Evolutionary conservation across 2,113 vertebrate genomes (phyloP).

Genomic region (Rhineura floridana): DNA sequence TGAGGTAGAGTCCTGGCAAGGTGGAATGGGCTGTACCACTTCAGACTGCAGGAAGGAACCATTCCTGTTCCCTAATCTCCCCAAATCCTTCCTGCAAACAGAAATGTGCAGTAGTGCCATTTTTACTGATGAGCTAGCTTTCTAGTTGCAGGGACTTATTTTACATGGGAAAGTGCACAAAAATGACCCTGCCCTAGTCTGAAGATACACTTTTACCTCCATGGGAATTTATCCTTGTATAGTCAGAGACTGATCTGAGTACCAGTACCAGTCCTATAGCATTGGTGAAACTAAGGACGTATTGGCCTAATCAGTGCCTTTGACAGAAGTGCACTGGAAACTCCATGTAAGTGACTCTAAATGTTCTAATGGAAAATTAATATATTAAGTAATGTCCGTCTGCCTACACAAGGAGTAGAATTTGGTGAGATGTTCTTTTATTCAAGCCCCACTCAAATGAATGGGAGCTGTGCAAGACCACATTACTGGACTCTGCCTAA

Average conservation of each 20-base stretch:
- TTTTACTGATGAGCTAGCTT: background rate
- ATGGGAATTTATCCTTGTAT: background rate
- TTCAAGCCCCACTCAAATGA: background rate
- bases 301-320: background rate
- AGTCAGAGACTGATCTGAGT: background rate
- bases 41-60: background rate
- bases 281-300: background rate
- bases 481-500: background rate
- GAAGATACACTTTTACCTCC: background rate
- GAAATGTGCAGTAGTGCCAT: background rate
- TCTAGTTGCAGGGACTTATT: background rate
- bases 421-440: background rate
- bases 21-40: background rate
- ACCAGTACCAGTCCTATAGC: no score
- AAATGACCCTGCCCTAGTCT: background rate
- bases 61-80: background rate
- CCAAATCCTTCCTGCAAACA: background rate
- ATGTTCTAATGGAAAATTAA: background rate
- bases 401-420: background rate
- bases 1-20: background rate
- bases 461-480: background rate
- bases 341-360: background rate
- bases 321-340: background rate
- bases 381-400: no score
- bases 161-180: background rate